Base-by-base conservation (phyloP, 2,113 vertebrate genomes). In the Toxotes jaculatrix region DNA sequence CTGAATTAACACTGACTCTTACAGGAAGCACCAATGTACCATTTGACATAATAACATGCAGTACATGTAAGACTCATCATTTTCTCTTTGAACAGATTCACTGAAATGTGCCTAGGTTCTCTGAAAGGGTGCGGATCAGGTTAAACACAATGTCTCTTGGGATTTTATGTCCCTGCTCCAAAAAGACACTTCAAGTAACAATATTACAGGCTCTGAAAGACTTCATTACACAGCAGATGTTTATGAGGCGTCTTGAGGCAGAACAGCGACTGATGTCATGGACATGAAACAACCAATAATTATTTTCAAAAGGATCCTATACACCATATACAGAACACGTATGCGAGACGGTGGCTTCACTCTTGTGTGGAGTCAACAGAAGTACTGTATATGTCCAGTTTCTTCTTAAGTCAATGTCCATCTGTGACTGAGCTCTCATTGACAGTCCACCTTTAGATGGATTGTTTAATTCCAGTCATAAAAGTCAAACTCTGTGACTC, bases 1-100 rank as follows among this genome's bases (percentile, higher is more conserved):
- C 17, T 74, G 45, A 63, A 68, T 81, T 62, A 68, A 17, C 49
- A 67, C 4, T n/a, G 23, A 83, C 51, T 73, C 45, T 36, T 56
- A 36, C 32, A 67, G 40, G 12, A 31, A 43, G 47, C 38, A 32
- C 1, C 31, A 31, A 32, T 47, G 45, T 32, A 36, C 32, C 13
- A 7, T 49, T 40, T 67, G n/a, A 59, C 57, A 64, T 36, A 7
- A n/a, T 40, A 74, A 27, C 27, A 74, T 63, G 9, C 5, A 9
- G 38, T 40, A 11, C 34, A 55, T 63, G 31, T 8, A 2, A 74
- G 9, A 1, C 40, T 40, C 11, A 7, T 60, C 6, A 32, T 49
- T 71, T 49, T 36, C 27, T 69, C n/a, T 14, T 63, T n/a, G 7
- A 56, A 21, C 19, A 32, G 16, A 47, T 47, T 64, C 7, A 6